These are phyloP conservation scores for Sternarchorhynchus goeldii DNA, from an alignment of 2,797 vertebrate genomes.

Conservation along the genomic window DNA sequence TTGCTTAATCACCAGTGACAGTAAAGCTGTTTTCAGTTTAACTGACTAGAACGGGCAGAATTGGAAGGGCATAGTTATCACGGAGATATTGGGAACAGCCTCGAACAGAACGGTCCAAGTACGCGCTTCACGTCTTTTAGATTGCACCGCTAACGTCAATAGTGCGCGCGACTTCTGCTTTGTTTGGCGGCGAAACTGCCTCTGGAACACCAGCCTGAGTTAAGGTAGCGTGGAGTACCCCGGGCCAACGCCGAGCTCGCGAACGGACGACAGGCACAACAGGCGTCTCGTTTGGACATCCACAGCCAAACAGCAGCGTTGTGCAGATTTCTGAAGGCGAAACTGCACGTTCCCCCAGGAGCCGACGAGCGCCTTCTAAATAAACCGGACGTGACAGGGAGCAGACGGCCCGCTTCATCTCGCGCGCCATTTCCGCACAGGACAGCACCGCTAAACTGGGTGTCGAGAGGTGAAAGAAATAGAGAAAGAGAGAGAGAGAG, in stretches of 20 bases:
- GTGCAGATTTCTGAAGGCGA: constrained; percentile 75
- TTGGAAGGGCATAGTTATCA: neutral
- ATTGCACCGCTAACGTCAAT: neutral
- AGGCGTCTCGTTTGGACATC: constrained; percentile 62
- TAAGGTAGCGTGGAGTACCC: constrained; percentile 25
- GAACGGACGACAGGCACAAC: constrained; percentile 26
- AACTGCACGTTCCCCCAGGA: constrained; percentile 79
- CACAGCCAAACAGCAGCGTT: constrained; percentile 73
- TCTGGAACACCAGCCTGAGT: constrained; percentile 44
- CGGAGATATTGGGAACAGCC: constrained; percentile 54
- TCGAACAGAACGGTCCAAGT: constrained; percentile 63
- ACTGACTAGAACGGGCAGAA: too few species aligned
- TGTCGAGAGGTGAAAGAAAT: constrained; percentile 64
- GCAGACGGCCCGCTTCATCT: constrained; percentile 81
- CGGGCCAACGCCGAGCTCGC: neutral
- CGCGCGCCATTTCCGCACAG: constrained; percentile 74
- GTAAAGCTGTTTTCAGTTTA: too few species aligned
- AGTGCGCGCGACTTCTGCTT: constrained; percentile 18
- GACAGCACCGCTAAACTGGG: constrained; percentile 77
- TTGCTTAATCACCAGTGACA: constrained; percentile 1
- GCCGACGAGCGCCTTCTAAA: constrained; percentile 76
- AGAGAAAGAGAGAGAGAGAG: constrained; percentile 29
- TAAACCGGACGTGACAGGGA: constrained; percentile 83
- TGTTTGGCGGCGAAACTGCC: constrained; percentile 24
- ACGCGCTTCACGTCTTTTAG: constrained; percentile 18